Evolutionary conservation across 2,113 vertebrate genomes (phyloP).

Genomic region (Chrysemys picta): DNA sequence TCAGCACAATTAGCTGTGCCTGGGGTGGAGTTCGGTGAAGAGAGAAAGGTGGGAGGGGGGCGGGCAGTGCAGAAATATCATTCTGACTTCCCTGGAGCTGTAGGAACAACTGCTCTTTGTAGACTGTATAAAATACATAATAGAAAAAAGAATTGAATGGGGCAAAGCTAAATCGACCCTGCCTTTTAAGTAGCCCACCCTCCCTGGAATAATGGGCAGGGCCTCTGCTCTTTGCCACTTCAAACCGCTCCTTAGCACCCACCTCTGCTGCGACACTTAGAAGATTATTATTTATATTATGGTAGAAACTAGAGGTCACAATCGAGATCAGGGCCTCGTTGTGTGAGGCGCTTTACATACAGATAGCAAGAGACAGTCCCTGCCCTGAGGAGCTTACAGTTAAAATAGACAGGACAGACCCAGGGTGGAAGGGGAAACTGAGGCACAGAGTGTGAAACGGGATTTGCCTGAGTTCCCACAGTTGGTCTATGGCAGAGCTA

Average conservation of each 20-base stretch:
- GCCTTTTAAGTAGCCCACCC: background rate
- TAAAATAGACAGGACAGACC: background rate
- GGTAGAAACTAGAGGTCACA: background rate
- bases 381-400: background rate
- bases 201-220: background rate
- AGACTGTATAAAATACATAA: background rate
- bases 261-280: background rate
- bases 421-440: background rate
- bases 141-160: background rate
- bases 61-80: background rate
- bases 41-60: background rate
- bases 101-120: background rate
- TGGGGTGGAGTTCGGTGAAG: background rate
- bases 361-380: background rate
- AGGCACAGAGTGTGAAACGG: background rate
- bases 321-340: background rate
- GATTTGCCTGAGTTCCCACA: background rate
- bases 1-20: background rate
- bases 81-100: background rate
- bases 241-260: background rate
- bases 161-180: background rate
- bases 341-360: too few species aligned
- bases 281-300: background rate
- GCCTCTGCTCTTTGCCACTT: background rate
- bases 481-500: background rate